A percentile compares a stretch with the other conserved stretches of the same genome.
Evolutionary conservation across 2,888 invertebrate genomes (phyloP).

Genomic region (Agonopterix heracliana): DNA sequence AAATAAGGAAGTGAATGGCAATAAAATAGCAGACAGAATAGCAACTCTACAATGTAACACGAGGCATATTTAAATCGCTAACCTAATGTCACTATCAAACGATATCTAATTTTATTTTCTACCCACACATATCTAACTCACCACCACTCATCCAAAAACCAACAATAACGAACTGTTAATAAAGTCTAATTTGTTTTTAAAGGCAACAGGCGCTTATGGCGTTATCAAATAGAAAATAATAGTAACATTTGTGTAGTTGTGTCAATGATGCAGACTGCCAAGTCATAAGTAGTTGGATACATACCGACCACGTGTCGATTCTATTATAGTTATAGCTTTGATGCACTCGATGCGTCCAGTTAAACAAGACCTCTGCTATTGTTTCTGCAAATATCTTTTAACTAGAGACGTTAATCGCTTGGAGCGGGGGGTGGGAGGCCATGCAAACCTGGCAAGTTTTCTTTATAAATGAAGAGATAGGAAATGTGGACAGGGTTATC

Average conservation of each 20-base stretch:
- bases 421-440: too few species aligned
- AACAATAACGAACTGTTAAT: slow-evolving; percentile 13
- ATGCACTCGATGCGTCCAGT: too few species aligned
- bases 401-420: too few species aligned
- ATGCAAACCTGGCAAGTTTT: too few species aligned
- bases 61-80: slow-evolving; percentile 51
- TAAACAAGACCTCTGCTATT: too few species aligned
- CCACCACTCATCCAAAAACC: slow-evolving; percentile 9
- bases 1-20: slow-evolving; percentile 37
- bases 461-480: too few species aligned
- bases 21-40: slow-evolving; percentile 33
- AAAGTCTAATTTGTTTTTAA: slow-evolving; percentile 16
- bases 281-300: slow-evolving; percentile 31
- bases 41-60: slow-evolving; percentile 51
- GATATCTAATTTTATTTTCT: slow-evolving; percentile 41
- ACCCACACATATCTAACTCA: slow-evolving; percentile 23
- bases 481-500: too few species aligned
- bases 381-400: too few species aligned
- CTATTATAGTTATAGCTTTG: slow-evolving; percentile 26
- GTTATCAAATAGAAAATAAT: neutral
- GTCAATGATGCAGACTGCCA: slow-evolving; percentile 48
- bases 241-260: slow-evolving; percentile 19
- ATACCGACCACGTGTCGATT: slow-evolving; percentile 48
- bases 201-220: slow-evolving; percentile 5
- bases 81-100: slow-evolving; percentile 44